Conservation (phyloP, 2,888 invertebrate genomes). For the Pristionchus entomophagus region DNA sequence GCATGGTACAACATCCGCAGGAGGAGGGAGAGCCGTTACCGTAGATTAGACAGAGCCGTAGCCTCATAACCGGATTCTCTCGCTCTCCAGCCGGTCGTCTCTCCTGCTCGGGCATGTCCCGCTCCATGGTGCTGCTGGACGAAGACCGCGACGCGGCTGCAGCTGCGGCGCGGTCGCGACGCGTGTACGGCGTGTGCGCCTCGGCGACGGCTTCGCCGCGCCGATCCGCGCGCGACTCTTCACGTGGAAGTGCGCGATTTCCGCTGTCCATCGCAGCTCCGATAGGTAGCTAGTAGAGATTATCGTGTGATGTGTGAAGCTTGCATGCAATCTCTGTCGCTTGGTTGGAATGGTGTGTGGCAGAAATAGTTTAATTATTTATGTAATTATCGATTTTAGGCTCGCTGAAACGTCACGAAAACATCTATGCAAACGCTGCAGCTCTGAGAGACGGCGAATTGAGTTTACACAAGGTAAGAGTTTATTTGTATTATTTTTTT, state of each 20-base stretch:
- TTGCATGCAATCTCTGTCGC: constrained; percentile 1
- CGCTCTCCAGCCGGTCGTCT: constrained; percentile 54
- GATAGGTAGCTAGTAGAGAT: constrained; percentile 47
- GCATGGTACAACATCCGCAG: constrained; percentile 28
- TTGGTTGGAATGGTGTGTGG: neutral
- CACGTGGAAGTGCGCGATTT: constrained; percentile 47
- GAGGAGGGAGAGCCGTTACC: neutral
- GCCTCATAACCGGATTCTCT: neutral
- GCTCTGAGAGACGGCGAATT: constrained; percentile 49
- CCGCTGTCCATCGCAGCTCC: constrained; percentile 57
- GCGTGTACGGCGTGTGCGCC: constrained; percentile 1
- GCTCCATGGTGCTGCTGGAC: constrained; percentile 71
- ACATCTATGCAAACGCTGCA: constrained; percentile 57
- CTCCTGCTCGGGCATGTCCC: constrained; percentile 67
- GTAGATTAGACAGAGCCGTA: neutral
- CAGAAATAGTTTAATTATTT: neutral
- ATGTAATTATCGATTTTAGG: neutral
- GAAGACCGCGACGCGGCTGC: constrained; percentile 49
- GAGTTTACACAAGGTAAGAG: constrained; percentile 52
- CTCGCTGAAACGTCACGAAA: constrained; percentile 44
- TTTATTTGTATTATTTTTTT: neutral
- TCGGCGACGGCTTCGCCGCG: constrained; percentile 11
- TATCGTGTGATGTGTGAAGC: neutral
- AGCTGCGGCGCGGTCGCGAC: constrained; percentile 15
- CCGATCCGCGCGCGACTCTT: neutral